Conservation (phyloP, 2,113 vertebrate species). For the Garra rufa region DNA sequence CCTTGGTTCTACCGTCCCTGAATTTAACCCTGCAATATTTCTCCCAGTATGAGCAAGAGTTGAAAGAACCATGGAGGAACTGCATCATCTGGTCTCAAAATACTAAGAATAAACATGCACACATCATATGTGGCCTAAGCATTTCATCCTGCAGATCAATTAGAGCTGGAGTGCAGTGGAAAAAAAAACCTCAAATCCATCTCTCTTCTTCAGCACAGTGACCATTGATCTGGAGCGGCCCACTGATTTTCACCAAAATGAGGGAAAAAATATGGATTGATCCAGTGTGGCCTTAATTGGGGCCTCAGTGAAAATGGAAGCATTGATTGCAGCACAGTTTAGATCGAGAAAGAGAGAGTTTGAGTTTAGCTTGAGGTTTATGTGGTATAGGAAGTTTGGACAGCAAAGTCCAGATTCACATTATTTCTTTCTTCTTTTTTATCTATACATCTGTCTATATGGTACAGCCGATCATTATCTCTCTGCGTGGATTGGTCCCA, state of each 20-base stretch:
- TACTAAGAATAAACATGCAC: not conserved
- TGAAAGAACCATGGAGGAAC: not conserved
- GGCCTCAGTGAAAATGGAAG: slow-evolving; percentile 71
- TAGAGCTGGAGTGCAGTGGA: slow-evolving; percentile 4
- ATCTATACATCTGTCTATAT: not conserved
- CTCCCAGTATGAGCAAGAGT: not conserved
- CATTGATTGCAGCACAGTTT: slow-evolving; percentile 62
- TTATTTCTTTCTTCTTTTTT: not conserved
- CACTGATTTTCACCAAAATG: slow-evolving; percentile 58
- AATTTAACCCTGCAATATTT: not conserved
- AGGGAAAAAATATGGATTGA: slow-evolving; percentile 66
- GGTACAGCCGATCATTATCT: slow-evolving; percentile 5
- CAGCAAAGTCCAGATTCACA: slow-evolving; percentile 7
- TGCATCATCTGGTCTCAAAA: slow-evolving; percentile 24
- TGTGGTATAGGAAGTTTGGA: not conserved
- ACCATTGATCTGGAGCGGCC: slow-evolving; percentile 68
- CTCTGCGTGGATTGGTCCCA: not conserved
- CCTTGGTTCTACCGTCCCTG: not conserved
- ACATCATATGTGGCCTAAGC: slow-evolving; percentile 32
- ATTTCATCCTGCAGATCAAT: slow-evolving; percentile 55
- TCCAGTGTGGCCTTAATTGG: slow-evolving; percentile 75
- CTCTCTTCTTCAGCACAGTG: slow-evolving; percentile 48
- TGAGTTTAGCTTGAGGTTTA: slow-evolving; percentile 34
- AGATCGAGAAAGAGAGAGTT: slow-evolving; percentile 32
- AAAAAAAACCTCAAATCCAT: slow-evolving; percentile 44